Evolutionary conservation across 2,888 invertebrate genomes (phyloP).

Genomic region (Drosophila emarginata): DNA sequence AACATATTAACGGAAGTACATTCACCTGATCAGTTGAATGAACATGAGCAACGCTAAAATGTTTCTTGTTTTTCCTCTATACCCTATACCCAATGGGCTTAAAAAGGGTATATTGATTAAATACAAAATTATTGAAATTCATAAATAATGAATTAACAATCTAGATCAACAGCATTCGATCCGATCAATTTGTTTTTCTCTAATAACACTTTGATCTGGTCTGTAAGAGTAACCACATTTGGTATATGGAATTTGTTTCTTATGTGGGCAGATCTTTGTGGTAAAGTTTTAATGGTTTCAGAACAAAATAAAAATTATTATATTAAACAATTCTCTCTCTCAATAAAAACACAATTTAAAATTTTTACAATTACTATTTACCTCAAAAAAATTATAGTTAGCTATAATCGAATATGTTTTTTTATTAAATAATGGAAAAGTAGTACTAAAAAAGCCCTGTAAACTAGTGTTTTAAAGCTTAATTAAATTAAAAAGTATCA

Average conservation of each 20-base stretch:
- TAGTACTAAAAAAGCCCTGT: no score
- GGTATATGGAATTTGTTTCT: neutral
- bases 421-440: no score
- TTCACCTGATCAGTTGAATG: constrained; percentile 77
- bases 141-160: neutral
- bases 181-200: no score
- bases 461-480: no score
- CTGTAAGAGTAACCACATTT: neutral
- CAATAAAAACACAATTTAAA: neutral
- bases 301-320: no score
- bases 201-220: no score
- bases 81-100: neutral
- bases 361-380: no score
- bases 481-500: no score
- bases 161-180: neutral
- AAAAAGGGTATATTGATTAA: neutral
- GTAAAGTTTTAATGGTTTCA: no score
- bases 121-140: no score
- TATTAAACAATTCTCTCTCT: neutral
- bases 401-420: no score
- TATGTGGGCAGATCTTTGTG: neutral
- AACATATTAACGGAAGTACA: constrained; percentile 72
- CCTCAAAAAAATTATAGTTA: no score
- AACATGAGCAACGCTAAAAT: constrained; percentile 54
- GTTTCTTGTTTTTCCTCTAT: constrained; percentile 16